phyloP scores from a whole-genome alignment of 2,888 invertebrate genomes.

The Zeuzera pyrina region DNA sequence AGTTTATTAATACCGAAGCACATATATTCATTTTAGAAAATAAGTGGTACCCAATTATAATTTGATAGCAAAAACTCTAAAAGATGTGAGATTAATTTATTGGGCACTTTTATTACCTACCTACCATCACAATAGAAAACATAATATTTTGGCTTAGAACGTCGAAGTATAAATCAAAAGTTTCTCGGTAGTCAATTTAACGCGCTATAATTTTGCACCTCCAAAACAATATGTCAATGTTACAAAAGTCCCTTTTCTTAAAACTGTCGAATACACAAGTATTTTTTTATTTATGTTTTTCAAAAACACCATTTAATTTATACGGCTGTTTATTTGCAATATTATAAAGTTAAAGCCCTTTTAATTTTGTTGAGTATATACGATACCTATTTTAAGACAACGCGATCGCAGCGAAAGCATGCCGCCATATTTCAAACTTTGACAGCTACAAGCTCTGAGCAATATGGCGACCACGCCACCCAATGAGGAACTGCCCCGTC shows the following conservation, averaged over 20 bases:
- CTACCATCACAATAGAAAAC: constrained; percentile 49
- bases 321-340: constrained; percentile 20
- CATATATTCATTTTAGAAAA: no score
- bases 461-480: constrained; percentile 70
- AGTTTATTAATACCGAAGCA: no score
- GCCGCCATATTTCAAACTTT: constrained; percentile 67
- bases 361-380: constrained; percentile 50
- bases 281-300: neutral
- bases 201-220: constrained; percentile 52
- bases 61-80: no score
- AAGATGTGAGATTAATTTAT: constrained; percentile 17
- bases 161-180: constrained; percentile 62
- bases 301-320: neutral
- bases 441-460: constrained; percentile 69
- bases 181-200: constrained; percentile 32
- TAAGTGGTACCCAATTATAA: no score
- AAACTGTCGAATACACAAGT: no score
- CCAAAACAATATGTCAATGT: constrained; percentile 52
- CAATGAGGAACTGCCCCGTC: constrained; percentile 68
- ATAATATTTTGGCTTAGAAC: constrained; percentile 55
- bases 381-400: constrained; percentile 66
- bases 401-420: constrained; percentile 52
- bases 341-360: constrained; percentile 29
- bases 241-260: no score
- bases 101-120: constrained; percentile 48